Conservation (phyloP, 1,140 invertebrate genomes). For the Drosophila punjabiensis region DNA sequence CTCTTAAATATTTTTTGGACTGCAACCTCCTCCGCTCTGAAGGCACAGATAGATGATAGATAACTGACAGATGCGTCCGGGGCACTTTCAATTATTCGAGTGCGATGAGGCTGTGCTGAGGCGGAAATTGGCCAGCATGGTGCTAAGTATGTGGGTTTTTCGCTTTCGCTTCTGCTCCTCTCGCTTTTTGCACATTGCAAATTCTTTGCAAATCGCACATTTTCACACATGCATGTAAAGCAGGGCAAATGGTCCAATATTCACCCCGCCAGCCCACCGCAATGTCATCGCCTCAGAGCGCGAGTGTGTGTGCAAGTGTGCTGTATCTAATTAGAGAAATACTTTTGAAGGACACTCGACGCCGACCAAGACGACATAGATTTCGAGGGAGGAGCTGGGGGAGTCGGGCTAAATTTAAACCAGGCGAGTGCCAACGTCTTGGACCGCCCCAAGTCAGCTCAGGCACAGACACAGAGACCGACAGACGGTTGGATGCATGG, state of each 20-base stretch:
- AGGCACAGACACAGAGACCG: conserved; percentile 6
- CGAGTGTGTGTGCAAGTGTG: conserved; percentile 34
- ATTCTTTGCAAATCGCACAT: conserved; percentile 59
- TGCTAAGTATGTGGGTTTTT: conserved; percentile 39
- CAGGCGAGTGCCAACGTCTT: conserved; percentile 54
- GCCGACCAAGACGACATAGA: conserved; percentile 61
- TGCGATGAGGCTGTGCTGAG: conserved; percentile 3
- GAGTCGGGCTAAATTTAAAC: conserved; percentile 67
- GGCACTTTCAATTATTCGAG: conserved; percentile 47
- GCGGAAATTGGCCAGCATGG: conserved; percentile 46
- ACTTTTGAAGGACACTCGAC: conserved; percentile 83
- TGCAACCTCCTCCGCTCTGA: background rate
- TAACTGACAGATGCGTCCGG: conserved; percentile 50
- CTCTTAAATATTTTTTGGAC: background rate
- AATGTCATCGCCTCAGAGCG: conserved; percentile 38
- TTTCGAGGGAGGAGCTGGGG: conserved; percentile 25
- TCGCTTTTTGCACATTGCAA: conserved; percentile 37
- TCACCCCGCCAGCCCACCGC: conserved; percentile 5
- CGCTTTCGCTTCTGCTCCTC: conserved; percentile 33
- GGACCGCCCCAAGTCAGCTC: conserved; percentile 30
- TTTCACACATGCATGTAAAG: conserved; percentile 61
- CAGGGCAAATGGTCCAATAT: conserved; percentile 51
- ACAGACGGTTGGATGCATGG: background rate
- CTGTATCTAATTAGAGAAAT: conserved; percentile 80
- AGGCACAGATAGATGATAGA: conserved; percentile 31